Percentiles rank a stretch among this genome's conserved stretches.
phyloP scores from a whole-genome alignment of 2,797 vertebrate species.

The Platalea minor region DNA sequence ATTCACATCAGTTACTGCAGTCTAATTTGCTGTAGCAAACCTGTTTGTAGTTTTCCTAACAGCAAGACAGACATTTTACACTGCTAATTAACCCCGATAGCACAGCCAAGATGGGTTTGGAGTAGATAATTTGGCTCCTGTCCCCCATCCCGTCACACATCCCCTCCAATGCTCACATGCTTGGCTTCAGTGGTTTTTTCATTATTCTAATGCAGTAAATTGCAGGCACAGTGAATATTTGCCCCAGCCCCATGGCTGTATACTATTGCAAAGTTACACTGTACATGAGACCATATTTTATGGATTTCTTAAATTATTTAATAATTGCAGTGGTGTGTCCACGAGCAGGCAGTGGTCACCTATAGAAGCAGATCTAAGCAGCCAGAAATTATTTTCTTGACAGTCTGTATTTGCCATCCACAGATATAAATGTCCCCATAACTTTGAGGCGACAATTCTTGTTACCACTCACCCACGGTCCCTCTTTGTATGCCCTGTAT shows the following conservation, averaged over 20 bases:
- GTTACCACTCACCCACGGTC: accelerated
- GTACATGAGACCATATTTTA: background rate
- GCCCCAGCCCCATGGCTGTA: background rate
- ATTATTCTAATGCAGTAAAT: background rate
- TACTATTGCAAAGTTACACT: background rate
- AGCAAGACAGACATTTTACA: background rate
- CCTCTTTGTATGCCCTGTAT: background rate
- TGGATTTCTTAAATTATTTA: background rate
- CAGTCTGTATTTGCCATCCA: background rate
- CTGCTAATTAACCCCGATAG: background rate
- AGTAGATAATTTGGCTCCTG: background rate
- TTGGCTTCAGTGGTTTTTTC: background rate
- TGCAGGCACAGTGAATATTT: background rate
- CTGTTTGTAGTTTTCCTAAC: background rate
- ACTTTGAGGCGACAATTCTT: background rate
- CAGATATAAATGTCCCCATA: background rate
- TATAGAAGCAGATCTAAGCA: background rate
- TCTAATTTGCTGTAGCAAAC: background rate
- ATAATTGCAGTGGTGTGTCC: background rate
- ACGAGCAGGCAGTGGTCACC: background rate
- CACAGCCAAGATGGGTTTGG: background rate
- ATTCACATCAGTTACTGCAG: background rate
- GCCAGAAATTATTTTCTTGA: background rate
- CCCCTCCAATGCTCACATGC: background rate
- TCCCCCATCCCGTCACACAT: background rate